Evolutionary conservation across 2,797 vertebrate genomes (phyloP).

Genomic region (Tragelaphus oryx): DNA sequence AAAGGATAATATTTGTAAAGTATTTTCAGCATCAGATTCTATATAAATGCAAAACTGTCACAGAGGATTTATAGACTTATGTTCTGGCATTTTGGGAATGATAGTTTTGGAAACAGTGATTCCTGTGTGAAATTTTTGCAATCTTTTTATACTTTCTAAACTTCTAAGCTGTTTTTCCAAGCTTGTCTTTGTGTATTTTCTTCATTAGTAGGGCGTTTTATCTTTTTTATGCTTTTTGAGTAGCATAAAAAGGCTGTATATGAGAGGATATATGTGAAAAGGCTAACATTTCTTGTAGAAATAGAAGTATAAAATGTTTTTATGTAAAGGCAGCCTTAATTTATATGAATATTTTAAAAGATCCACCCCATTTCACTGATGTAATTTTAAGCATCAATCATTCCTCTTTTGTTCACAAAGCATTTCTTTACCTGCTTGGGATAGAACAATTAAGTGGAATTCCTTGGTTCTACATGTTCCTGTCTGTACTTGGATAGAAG

Average conservation of each 20-base stretch:
- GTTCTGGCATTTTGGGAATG: slow-evolving; percentile 41
- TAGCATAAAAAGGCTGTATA: not conserved
- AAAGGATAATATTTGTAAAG: not conserved
- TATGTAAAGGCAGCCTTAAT: not conserved
- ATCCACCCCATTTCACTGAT: not conserved
- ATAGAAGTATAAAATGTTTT: not conserved
- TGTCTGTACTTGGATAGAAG: not conserved
- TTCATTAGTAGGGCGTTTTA: not conserved
- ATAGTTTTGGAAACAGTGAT: slow-evolving; percentile 4
- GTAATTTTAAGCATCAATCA: not conserved
- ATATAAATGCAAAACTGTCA: not conserved
- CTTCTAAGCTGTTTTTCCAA: not conserved
- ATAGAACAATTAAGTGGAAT: not conserved
- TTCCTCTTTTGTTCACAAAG: not conserved
- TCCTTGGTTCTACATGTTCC: not conserved
- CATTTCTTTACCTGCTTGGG: not conserved
- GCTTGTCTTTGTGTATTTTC: slow-evolving; percentile 24
- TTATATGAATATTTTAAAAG: not conserved
- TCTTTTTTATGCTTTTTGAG: not conserved
- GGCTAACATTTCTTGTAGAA: not conserved
- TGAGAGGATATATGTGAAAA: not conserved
- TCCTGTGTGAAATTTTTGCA: not conserved
- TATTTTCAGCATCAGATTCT: not conserved
- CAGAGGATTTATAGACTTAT: not conserved
- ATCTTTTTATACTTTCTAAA: not conserved